Conservation (phyloP, 2,888 invertebrate genomes). For the Himalopsyche japonica region DNA sequence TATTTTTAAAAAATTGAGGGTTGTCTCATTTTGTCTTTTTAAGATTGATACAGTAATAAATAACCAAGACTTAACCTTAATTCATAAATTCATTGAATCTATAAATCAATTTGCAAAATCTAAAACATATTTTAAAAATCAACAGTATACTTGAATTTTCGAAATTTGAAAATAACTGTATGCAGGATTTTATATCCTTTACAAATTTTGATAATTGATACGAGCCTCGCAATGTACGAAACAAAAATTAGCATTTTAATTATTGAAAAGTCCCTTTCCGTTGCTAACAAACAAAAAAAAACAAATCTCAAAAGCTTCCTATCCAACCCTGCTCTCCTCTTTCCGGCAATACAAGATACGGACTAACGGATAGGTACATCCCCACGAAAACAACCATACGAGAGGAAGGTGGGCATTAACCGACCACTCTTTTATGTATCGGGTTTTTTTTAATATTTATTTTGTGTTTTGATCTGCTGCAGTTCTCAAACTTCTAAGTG, state of each 20-base stretch:
- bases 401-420: conserved; percentile 14
- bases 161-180: too few relatives aligned
- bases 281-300: conserved; percentile 13
- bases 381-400: neutral
- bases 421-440: conserved; percentile 26
- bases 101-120: too few relatives aligned
- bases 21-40: too few relatives aligned
- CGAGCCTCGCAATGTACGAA: conserved; percentile 2
- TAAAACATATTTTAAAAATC: too few relatives aligned
- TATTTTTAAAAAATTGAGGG: too few relatives aligned
- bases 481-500: neutral
- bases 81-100: too few relatives aligned
- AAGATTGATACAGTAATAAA: too few relatives aligned
- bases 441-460: conserved; percentile 11
- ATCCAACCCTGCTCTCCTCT: conserved; percentile 9
- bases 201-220: neutral
- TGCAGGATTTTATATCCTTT: neutral
- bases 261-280: conserved; percentile 39
- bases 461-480: neutral
- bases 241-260: conserved; percentile 41
- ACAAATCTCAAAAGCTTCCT: neutral
- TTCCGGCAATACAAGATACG: neutral
- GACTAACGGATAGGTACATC: neutral
- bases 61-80: too few relatives aligned
- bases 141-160: too few relatives aligned